Conservation (phyloP, 37 sponge, comb jelly and placozoan species). For the Oopsacas minuta region DNA sequence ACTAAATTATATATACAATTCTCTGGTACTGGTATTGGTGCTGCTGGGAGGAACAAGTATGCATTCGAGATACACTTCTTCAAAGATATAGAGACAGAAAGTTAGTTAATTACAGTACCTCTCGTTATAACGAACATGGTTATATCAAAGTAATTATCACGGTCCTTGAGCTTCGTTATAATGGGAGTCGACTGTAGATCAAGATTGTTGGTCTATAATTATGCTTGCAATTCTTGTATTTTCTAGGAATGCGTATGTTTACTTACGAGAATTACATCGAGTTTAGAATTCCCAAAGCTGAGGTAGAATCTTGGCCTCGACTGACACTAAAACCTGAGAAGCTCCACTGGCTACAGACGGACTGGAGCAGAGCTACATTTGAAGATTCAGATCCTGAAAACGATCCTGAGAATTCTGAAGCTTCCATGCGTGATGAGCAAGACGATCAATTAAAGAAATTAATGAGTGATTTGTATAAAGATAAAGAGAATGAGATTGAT, state of each 20-base stretch:
- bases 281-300: not conserved
- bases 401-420: not conserved
- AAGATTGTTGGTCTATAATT: not conserved
- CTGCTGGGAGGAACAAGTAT: slow-evolving; percentile 41
- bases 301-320: slow-evolving; percentile 52
- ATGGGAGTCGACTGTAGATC: too few species aligned
- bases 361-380: slow-evolving; percentile 27
- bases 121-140: too few species aligned
- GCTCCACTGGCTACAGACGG: slow-evolving; percentile 63
- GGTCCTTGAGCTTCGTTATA: too few species aligned
- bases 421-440: not conserved
- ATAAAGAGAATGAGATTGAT: not conserved
- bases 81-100: slow-evolving; percentile 46
- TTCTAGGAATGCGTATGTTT: not conserved
- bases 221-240: too few species aligned
- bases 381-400: not conserved
- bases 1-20: not conserved
- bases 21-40: slow-evolving; percentile 48
- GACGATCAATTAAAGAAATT: not conserved
- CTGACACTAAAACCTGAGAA: slow-evolving; percentile 34
- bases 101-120: slow-evolving; percentile 5
- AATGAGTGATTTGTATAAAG: not conserved
- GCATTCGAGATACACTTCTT: slow-evolving; percentile 49
- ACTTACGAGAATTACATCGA: not conserved
- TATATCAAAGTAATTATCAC: too few species aligned